Evolutionary conservation across 2,888 invertebrate species (phyloP).

Genomic region (Anthophora plumipes): DNA sequence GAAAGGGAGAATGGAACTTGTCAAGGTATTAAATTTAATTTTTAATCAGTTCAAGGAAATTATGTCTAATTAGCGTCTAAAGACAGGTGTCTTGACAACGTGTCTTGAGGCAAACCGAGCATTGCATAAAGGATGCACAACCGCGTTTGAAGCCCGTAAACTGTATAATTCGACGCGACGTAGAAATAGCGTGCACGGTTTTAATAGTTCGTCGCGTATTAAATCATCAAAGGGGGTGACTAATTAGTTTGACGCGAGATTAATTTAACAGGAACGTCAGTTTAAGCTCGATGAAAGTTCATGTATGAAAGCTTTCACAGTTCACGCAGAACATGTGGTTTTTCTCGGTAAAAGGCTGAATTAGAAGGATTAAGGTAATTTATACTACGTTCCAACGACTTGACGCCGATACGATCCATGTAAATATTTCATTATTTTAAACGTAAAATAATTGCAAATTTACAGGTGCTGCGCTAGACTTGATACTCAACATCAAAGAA

Average conservation of each 20-base stretch:
- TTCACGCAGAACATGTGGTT: neutral
- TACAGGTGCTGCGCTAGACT: no score
- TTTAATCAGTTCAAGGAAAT: neutral
- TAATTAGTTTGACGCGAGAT: constrained; percentile 49
- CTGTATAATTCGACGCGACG: constrained; percentile 33
- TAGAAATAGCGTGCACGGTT: constrained; percentile 37
- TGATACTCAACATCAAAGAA: no score
- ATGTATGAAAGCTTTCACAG: neutral
- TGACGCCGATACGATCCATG: neutral
- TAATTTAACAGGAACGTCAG: constrained; percentile 36
- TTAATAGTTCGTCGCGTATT: constrained; percentile 34
- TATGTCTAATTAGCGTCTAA: constrained; percentile 31
- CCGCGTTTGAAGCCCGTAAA: constrained; percentile 29
- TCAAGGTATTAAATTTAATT: neutral
- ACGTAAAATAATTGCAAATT: neutral
- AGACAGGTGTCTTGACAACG: neutral
- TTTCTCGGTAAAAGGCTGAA: constrained; percentile 12
- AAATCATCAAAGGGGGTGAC: constrained; percentile 45
- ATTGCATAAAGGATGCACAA: constrained; percentile 17
- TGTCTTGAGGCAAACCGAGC: neutral
- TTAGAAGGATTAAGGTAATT: neutral
- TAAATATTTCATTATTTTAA: neutral
- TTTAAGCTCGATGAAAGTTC: constrained; percentile 36
- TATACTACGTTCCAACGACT: neutral
- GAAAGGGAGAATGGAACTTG: neutral